Evolutionary conservation across 2,888 invertebrate genomes (phyloP).

Genomic region (Lamellibrachia satsuma): DNA sequence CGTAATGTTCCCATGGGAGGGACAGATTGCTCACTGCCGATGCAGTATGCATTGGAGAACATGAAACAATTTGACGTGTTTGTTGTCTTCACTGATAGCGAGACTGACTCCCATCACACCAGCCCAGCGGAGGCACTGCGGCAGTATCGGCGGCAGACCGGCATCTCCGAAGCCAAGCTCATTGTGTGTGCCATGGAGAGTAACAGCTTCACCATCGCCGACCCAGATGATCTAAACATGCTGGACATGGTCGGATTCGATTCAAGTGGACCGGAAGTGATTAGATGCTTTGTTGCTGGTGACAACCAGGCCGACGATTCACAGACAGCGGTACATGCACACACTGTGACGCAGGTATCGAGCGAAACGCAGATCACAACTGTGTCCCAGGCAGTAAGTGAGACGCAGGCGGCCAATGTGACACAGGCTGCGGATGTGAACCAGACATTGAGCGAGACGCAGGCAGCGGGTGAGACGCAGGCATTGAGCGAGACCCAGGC

Average conservation of each 20-base stretch:
- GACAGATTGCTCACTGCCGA: constrained; percentile 54
- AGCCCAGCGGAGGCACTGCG: constrained; percentile 70
- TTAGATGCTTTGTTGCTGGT: constrained; percentile 38
- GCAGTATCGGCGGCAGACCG: constrained; percentile 70
- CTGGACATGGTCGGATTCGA: constrained; percentile 66
- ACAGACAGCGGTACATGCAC: not conserved
- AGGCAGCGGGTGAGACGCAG: too few relatives aligned
- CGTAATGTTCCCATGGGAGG: constrained; percentile 44
- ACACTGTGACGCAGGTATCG: not conserved
- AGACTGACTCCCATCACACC: constrained; percentile 59
- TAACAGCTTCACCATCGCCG: constrained; percentile 64
- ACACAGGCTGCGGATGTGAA: not conserved
- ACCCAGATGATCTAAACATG: constrained; percentile 65
- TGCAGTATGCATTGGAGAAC: constrained; percentile 72
- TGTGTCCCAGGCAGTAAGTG: not conserved
- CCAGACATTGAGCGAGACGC: too few relatives aligned
- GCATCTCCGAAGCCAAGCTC: constrained; percentile 49
- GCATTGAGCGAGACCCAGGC: too few relatives aligned
- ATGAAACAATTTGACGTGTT: constrained; percentile 77
- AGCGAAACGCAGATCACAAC: not conserved
- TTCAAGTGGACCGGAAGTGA: constrained; percentile 62
- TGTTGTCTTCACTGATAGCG: constrained; percentile 75
- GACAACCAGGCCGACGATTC: not conserved
- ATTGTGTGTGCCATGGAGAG: constrained; percentile 59
- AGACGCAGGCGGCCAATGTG: not conserved